Conservation (phyloP, 2,797 vertebrate genomes). For the Crax fasciolata region DNA sequence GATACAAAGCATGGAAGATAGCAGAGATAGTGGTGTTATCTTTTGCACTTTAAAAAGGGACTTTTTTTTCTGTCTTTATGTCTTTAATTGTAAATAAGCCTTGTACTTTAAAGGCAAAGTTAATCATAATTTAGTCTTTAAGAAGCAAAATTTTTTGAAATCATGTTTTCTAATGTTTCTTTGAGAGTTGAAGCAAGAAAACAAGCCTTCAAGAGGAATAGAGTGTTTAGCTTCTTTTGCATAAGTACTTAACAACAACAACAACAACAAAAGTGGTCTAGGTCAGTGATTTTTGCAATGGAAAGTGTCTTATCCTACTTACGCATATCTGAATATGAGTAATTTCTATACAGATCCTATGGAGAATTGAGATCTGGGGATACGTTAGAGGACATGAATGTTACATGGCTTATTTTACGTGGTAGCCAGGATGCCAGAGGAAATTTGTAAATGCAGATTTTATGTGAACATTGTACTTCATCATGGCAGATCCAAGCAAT, state of each 20-base stretch:
- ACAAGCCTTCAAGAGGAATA: neutral
- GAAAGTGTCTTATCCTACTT: neutral
- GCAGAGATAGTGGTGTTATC: neutral
- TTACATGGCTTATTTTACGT: neutral
- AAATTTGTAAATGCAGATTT: neutral
- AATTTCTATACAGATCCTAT: neutral
- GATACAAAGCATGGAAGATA: neutral
- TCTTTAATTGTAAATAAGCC: conserved; percentile 1
- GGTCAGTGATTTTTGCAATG: conserved; percentile 4
- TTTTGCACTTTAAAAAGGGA: neutral
- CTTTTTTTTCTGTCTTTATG: neutral
- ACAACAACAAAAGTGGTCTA: neutral
- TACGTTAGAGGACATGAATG: neutral
- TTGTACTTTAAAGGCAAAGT: conserved; percentile 26
- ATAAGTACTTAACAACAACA: neutral
- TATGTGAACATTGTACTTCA: neutral
- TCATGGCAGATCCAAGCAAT: neutral
- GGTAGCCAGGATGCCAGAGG: neutral
- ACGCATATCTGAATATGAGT: neutral
- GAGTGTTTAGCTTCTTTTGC: neutral
- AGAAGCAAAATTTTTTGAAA: neutral
- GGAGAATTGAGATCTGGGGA: neutral
- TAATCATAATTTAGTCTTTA: conserved; percentile 4
- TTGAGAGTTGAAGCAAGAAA: conserved; percentile 4
- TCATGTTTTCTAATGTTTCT: neutral